A percentile compares a stretch with the other conserved stretches of the same genome.
Conservation (phyloP, 1,140 invertebrate genomes). For the Apis cerana region DNA sequence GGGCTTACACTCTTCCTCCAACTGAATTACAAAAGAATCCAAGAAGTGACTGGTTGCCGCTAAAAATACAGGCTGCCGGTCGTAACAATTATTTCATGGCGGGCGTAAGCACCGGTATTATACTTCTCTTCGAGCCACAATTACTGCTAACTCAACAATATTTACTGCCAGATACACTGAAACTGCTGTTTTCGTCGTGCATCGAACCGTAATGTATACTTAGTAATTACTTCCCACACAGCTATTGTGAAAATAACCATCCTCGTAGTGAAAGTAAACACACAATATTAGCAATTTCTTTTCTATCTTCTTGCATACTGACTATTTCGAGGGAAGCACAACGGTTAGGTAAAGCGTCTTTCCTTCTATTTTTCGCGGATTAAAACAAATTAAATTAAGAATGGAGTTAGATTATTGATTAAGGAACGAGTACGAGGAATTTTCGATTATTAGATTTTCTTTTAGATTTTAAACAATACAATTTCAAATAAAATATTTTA, state of each 20-base stretch:
- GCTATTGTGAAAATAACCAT: conserved; percentile 48
- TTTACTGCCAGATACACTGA: conserved; percentile 47
- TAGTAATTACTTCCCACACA: conserved; percentile 54
- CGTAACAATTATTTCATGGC: conserved; percentile 56
- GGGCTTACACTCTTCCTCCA: not conserved
- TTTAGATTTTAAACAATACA: too few species aligned
- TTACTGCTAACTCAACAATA: conserved; percentile 60
- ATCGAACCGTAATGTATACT: conserved; percentile 54
- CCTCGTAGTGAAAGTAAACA: conserved; percentile 59
- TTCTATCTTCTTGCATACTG: not conserved
- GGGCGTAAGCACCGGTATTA: conserved; percentile 48
- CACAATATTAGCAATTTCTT: conserved; percentile 47
- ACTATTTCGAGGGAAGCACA: not conserved
- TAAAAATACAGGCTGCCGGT: conserved; percentile 48
- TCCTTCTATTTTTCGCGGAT: too few species aligned
- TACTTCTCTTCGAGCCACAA: conserved; percentile 40
- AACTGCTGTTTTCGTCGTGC: conserved; percentile 51
- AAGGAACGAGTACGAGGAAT: too few species aligned
- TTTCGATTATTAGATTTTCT: too few species aligned
- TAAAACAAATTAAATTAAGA: too few species aligned
- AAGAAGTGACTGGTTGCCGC: conserved; percentile 1
- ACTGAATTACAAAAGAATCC: conserved; percentile 36
- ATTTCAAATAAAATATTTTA: too few species aligned
- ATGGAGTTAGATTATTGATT: too few species aligned
- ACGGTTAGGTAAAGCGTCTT: not conserved